These are phyloP conservation scores for Elysia chlorotica DNA, from an alignment of 1,140 invertebrate genomes.

Conservation along the genomic window DNA sequence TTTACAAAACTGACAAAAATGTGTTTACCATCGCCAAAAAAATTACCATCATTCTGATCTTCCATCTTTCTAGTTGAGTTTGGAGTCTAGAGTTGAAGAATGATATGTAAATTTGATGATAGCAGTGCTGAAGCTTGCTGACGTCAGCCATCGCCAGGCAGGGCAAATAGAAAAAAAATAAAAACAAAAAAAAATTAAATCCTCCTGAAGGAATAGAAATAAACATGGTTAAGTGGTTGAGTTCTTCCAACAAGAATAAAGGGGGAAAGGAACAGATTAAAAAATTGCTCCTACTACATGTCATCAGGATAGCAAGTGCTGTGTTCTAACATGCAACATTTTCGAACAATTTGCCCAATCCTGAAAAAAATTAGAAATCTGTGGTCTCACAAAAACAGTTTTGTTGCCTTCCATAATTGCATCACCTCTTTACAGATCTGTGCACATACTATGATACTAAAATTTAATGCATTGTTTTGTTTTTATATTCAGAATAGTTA, in stretches of 20 bases:
- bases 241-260: background rate
- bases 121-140: background rate
- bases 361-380: background rate
- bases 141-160: background rate
- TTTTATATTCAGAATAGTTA: too few relatives aligned
- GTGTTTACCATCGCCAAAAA: slow-evolving; percentile 3
- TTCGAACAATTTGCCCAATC: background rate
- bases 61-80: slow-evolving; percentile 7
- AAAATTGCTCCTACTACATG: background rate
- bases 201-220: slow-evolving; percentile 22
- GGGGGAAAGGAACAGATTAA: background rate
- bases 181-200: slow-evolving; percentile 21
- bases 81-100: too few relatives aligned
- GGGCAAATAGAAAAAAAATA: slow-evolving; percentile 12
- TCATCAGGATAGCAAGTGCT: background rate
- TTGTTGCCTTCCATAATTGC: too few relatives aligned
- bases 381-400: background rate
- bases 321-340: background rate
- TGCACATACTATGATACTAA: too few relatives aligned
- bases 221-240: background rate
- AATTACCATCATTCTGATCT: slow-evolving; percentile 17
- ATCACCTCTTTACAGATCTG: too few relatives aligned
- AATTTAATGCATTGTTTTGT: too few relatives aligned
- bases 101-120: background rate
- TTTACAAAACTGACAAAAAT: background rate